These are phyloP conservation scores for Mohoua ochrocephala DNA, from an alignment of 2,113 vertebrate genomes.

Conservation along the genomic window DNA sequence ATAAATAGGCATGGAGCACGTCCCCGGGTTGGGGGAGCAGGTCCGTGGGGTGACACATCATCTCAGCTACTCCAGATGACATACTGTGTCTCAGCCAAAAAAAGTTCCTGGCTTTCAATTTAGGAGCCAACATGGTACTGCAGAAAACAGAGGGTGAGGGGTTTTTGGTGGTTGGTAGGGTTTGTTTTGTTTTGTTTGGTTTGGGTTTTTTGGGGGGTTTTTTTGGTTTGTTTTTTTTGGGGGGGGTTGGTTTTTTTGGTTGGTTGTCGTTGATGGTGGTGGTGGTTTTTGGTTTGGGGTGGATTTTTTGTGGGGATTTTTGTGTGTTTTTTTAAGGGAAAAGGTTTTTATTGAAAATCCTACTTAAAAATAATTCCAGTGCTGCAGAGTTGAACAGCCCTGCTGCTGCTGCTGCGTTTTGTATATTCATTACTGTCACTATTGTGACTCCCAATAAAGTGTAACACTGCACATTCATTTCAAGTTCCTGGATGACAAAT, in stretches of 20 bases:
- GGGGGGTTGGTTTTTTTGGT: rapidly evolving
- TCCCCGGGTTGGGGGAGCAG: rapidly evolving
- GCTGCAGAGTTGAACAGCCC: background rate
- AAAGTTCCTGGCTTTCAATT: background rate
- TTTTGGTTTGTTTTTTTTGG: no score
- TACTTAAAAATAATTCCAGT: background rate
- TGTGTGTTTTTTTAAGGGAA: background rate
- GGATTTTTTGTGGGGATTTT: background rate
- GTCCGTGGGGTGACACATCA: background rate
- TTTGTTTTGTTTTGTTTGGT: background rate
- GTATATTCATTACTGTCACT: slow-evolving; percentile 38
- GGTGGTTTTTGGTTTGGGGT: background rate
- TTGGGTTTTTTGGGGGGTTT: background rate
- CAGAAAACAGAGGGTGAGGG: background rate
- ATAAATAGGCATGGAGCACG: background rate
- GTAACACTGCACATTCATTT: slow-evolving; percentile 51
- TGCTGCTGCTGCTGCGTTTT: slow-evolving; percentile 1
- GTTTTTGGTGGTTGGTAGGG: background rate
- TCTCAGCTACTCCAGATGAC: background rate
- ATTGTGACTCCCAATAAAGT: slow-evolving; percentile 6
- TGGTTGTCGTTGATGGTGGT: background rate
- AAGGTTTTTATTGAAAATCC: background rate
- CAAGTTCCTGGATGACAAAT: slow-evolving; percentile 72
- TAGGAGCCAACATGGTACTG: background rate
- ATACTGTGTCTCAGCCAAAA: background rate